Conservation (phyloP, 1,140 invertebrate genomes). For the Bombyx mori region ASM3026992v2 NC_085121.1:13849501-13850000, state of each 20-base stretch:
- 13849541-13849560: constrained; percentile 52
- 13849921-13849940: too few relatives aligned
- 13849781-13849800: constrained; percentile 37
- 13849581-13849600: constrained; percentile 52
- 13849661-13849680: constrained; percentile 14
- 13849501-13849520: constrained; percentile 70
- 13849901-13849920: too few relatives aligned
- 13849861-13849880: background rate
- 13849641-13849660: constrained; percentile 44
- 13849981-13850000: too few relatives aligned
- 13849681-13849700: background rate
- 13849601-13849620: constrained; percentile 29
- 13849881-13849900: too few relatives aligned
- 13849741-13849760: constrained; percentile 6
- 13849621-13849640: constrained; percentile 22
- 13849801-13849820: too few relatives aligned
- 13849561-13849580: constrained; percentile 34
- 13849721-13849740: too few relatives aligned
- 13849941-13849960: too few relatives aligned
- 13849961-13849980: too few relatives aligned
- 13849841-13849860: background rate
- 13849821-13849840: too few relatives aligned
- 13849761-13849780: constrained; percentile 40
- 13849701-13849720: too few relatives aligned
- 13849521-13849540: constrained; percentile 48